Base-by-base conservation (phyloP, 2,113 vertebrate genomes). In the Paramisgurnus dabryanus region DNA sequence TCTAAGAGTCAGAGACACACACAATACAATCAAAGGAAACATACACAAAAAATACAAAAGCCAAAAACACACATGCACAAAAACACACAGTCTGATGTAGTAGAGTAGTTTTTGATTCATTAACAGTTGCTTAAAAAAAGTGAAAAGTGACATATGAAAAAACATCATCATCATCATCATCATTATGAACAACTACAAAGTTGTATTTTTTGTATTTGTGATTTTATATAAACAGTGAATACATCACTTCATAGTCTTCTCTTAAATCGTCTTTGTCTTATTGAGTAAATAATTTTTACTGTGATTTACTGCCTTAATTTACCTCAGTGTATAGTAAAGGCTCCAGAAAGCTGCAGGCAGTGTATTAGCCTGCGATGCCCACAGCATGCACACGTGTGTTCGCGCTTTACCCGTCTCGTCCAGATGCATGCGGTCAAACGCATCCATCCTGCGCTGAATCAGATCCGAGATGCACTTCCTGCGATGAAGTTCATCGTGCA, bases 361-460 rank as follows among this genome's bases (percentile, higher is more conserved):
- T 7, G 89, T 90, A 76, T 90, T 90, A 49, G 89, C 89, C 76
- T 86, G 89, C 10, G 89, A 90, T 2, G 89, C 89, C 89, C 89
- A 90, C 7, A 90, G 78, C 76, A 90, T 85, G 67, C 66, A 79
- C 5, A 87, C 64, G 4, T 90, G 87, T 6, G 88, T 86, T 3
- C 78, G 80, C n/a, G 88, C 89, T 73, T 88, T 90, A 18, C 41
- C 80, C 0, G 67, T 76, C 45, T 90, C 89, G 47, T 90, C 86
- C 34, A 90, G 64, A 67, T 40, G 41, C 75, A 89, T 86, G 67
- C 39, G 61, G 58, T 89, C 85, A 17, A 89, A 87, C 17, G 69
- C 74, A 0, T 86, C 61, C 67, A 90, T 90, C 66, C 89, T 86
- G 39, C 78, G 80, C 79, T 85, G 76, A 45, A 88, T 88, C 41